Evolutionary conservation across 2,888 invertebrate genomes (phyloP).

Genomic region (Pammene fasciana): DNA sequence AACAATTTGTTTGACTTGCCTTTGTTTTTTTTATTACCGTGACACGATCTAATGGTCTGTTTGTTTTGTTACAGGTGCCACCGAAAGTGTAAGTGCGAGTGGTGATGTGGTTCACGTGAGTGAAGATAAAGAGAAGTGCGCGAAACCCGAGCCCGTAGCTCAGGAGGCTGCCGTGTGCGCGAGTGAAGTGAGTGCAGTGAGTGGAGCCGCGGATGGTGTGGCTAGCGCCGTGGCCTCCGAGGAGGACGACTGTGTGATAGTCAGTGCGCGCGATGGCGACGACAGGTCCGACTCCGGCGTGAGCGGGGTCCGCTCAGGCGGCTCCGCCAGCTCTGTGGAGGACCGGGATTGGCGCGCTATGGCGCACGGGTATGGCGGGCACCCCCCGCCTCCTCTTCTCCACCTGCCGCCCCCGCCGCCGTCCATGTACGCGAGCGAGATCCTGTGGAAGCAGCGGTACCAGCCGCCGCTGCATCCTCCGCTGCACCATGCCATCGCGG

Average conservation of each 20-base stretch:
- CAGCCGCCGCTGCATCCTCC: slow-evolving; percentile 81
- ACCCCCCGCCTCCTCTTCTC: slow-evolving; percentile 80
- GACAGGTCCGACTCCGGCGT: slow-evolving; percentile 87
- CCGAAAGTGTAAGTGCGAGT: slow-evolving; percentile 76
- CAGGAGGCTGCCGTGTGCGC: slow-evolving; percentile 60
- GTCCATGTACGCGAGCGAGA: slow-evolving; percentile 80
- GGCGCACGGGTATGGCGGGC: slow-evolving; percentile 87
- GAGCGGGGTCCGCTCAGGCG: slow-evolving; percentile 88
- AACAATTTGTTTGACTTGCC: no score
- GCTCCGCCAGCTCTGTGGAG: slow-evolving; percentile 89
- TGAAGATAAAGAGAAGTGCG: slow-evolving; percentile 76
- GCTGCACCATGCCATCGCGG: slow-evolving; percentile 80
- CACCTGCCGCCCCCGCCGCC: slow-evolving; percentile 79
- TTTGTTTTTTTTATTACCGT: neutral
- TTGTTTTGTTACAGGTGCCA: slow-evolving; percentile 73
- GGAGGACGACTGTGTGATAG: slow-evolving; percentile 86
- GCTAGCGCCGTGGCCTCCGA: slow-evolving; percentile 83
- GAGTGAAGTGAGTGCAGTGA: slow-evolving; percentile 81
- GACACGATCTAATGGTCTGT: slow-evolving; percentile 4
- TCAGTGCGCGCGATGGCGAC: slow-evolving; percentile 84
- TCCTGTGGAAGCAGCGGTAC: slow-evolving; percentile 85
- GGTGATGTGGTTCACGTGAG: slow-evolving; percentile 73
- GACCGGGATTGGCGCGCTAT: slow-evolving; percentile 90
- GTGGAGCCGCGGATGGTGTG: slow-evolving; percentile 75
- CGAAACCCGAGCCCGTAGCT: slow-evolving; percentile 71